These are phyloP conservation scores for Crocallis elinguaria DNA, from an alignment of 2,888 invertebrate genomes.

Conservation along the genomic window DNA sequence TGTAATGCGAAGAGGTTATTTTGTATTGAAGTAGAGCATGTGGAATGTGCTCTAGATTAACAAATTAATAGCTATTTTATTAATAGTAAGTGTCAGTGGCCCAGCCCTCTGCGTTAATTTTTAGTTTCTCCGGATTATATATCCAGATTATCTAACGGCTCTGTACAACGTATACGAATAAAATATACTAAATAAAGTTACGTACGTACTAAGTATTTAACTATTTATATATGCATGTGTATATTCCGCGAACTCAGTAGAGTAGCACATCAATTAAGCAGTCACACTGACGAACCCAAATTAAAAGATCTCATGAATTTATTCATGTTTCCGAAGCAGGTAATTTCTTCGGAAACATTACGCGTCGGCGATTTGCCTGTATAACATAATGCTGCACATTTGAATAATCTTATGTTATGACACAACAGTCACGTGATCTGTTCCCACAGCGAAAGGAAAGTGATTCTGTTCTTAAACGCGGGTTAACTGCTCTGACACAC, in stretches of 20 bases:
- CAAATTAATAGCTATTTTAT: neutral
- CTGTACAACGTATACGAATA: too few species aligned
- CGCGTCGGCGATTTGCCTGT: neutral
- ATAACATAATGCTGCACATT: slow-evolving; percentile 11
- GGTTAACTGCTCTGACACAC: slow-evolving; percentile 8
- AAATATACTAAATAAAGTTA: too few species aligned
- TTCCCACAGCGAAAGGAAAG: slow-evolving; percentile 13
- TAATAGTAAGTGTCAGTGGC: neutral
- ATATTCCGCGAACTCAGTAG: too few species aligned
- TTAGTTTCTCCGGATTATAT: too few species aligned
- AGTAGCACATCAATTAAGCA: neutral
- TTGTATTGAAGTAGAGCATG: neutral
- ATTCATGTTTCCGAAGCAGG: slow-evolving; percentile 10
- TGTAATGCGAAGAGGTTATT: slow-evolving; percentile 1
- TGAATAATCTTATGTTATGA: slow-evolving; percentile 13
- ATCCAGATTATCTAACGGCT: too few species aligned
- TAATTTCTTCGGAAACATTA: slow-evolving; percentile 5
- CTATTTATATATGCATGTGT: too few species aligned
- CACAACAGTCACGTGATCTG: neutral
- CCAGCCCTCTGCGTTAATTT: too few species aligned
- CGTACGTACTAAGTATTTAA: too few species aligned
- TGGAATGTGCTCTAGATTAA: neutral
- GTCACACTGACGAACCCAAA: neutral
- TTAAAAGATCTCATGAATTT: slow-evolving; percentile 12
- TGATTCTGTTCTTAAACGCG: slow-evolving; percentile 16